Conservation (phyloP, 2,888 invertebrate species). For the Electrophaes corylata region DNA sequence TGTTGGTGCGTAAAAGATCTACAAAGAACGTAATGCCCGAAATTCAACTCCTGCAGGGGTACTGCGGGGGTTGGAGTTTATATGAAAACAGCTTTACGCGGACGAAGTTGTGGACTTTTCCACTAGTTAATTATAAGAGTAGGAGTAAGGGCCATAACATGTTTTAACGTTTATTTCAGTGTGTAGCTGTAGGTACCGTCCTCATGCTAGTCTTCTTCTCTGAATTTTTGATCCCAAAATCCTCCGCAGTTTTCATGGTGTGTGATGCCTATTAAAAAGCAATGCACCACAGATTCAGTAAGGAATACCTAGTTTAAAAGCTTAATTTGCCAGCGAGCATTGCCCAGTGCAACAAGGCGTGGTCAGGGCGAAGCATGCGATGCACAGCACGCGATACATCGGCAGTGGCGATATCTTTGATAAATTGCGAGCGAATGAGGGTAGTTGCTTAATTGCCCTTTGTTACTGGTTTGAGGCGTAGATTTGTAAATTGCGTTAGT, state of each 20-base stretch:
- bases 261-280: neutral
- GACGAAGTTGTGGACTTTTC: no score
- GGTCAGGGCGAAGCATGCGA: slow-evolving; percentile 13
- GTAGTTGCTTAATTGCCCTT: slow-evolving; percentile 32
- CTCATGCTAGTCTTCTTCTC: no score
- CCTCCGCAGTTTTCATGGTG: neutral
- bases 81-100: no score
- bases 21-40: no score
- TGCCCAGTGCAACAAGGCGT: slow-evolving; percentile 23
- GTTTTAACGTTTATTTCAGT: no score
- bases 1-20: no score
- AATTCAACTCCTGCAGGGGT: no score
- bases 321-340: slow-evolving; percentile 12
- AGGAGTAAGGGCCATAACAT: no score
- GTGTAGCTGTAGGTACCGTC: no score
- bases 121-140: no score
- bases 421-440: slow-evolving; percentile 29
- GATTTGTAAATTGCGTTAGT: slow-evolving; percentile 29
- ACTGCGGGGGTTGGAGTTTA: no score
- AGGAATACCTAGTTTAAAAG: slow-evolving; percentile 1
- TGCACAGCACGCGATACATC: slow-evolving; percentile 17
- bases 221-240: neutral
- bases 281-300: neutral
- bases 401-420: slow-evolving; percentile 24
- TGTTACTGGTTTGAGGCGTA: slow-evolving; percentile 29